Evolutionary conservation across 2,113 vertebrate genomes (phyloP), one percentile per base, ranked within the genome.

Genomic region (Anarhynchus alexandrinus): DNA sequence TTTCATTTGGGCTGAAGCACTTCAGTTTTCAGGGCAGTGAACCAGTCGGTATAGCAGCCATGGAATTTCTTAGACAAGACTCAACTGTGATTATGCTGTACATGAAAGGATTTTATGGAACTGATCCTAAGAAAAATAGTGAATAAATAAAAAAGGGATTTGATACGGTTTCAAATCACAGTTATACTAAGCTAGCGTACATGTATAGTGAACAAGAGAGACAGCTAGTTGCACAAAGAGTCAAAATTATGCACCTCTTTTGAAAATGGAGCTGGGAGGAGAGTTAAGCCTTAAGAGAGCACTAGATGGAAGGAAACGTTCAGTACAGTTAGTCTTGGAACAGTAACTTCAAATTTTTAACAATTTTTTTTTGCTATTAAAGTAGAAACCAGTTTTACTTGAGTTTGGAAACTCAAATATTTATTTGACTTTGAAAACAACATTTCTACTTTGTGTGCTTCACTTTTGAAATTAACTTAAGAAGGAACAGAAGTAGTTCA

Each of bases 121-220:
- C 55, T 64, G 59, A 92, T 81, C n/a, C 82, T 78, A 64, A 90
- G 82, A 81, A 93, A 90, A 91, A 72, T 8, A 8, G 66, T 79
- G 40, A 94, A 92, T 93, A 93, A 91, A 94, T 90, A 88, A 87
- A 91, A 92, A 86, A 64, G 20, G 27, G 38, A 90, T 94, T 93
- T 78, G 54, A 61, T 91, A 43, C 57, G 79, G 66, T 90, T 96
- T 90, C 65, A 87, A 82, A 81, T 86, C 59, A 57, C 54, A 80
- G 40, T 82, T 77, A 30, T 51, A 73, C 82, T 74, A 77, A 73
- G 59, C 62, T 54, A n/a, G 36, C 17, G 82, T 82, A 61, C 32
- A 45, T 65, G 45, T 54, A 58, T 2, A 82, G 86, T 54, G 94
- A 93, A 43, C 45, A 76, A 76, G 71, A 67, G 70, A 95, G 55